Base-by-base conservation (phyloP, 2,797 vertebrate species). In the Garrulus glandarius region DNA sequence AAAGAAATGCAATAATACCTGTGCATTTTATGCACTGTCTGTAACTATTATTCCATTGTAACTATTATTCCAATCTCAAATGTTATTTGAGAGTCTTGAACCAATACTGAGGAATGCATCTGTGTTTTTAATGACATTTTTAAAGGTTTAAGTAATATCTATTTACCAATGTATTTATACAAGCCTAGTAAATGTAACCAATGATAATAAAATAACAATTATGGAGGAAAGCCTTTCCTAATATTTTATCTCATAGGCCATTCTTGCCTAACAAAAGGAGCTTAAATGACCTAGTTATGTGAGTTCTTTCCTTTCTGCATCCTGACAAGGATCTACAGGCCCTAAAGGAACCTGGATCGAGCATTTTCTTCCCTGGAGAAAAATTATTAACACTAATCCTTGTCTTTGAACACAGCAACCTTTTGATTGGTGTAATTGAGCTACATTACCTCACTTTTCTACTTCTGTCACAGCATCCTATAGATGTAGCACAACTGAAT, bases 361-460 rank as follows among this genome's bases (percentile, higher is more conserved):
- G 91, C 88, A 88, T 96, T 95, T 89, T 68, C 85, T 93, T 97
- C 97, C 96, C 97, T 61, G 79, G 95, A 96, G 97, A 97, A 92
- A 97, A 97, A 97, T 97, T 97, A 98, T 97, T 97, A 98, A 92
- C 92, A 68, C 95, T 97, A 98, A 98, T 97, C 96, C 96, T 95
- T 94, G 86, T 92, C 96, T 97, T 97, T 97, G 96, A 98, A 97
- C 92, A 97, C 96, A 96, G 88, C 78, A 92, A 91, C 95, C 64
- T 15, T 22, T 88, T 81, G 56, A 95, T 91, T 97, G 95, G 93
- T 93, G 91, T 96, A 96, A 96, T 64, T 91, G 93, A 96, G 84
- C 87, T 95, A 96, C 49, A 87, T 93, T 93, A 94, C 93, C 76
- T 97, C 89, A 90, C 68, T 91, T 94, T 95, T 89, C 93, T 96